Conservation (phyloP, 2,113 vertebrate species). For the Neodon shergylaensis region DNA sequence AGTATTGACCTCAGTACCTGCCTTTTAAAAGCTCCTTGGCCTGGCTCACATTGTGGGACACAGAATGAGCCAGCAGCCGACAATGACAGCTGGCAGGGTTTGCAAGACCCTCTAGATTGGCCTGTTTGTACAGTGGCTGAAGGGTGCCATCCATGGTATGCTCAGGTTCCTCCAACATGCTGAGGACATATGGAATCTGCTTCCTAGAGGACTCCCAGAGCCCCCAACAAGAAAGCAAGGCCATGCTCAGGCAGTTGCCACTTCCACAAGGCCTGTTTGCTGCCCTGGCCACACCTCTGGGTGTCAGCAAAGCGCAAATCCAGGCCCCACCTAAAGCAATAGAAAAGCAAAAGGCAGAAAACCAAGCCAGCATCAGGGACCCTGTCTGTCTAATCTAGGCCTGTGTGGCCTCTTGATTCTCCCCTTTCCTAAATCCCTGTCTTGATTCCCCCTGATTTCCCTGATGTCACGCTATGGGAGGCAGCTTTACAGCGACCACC, state of each 20-base stretch:
- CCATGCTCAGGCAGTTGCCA: background rate
- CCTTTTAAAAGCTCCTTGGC: constrained; percentile 39
- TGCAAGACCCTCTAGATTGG: background rate
- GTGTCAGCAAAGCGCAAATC: background rate
- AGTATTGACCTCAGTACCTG: constrained; percentile 32
- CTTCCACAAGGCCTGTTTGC: background rate
- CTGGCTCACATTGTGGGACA: constrained; percentile 3
- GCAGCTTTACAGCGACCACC: background rate
- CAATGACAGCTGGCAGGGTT: background rate
- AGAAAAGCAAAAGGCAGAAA: background rate
- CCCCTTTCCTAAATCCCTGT: background rate
- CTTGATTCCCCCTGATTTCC: background rate
- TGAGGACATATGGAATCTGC: background rate
- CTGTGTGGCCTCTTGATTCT: background rate
- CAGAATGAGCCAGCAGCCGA: background rate
- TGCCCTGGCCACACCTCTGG: background rate
- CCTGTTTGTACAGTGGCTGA: background rate
- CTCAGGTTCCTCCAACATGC: background rate
- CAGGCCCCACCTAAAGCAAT: background rate
- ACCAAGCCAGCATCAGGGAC: background rate
- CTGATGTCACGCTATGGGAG: background rate
- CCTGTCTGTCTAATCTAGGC: background rate
- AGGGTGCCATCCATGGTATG: accelerated
- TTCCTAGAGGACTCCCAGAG: background rate
- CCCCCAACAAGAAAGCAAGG: background rate